Evolutionary conservation across 2,113 vertebrate species (phyloP).

Genomic region (Lamprologus callipterus): DNA sequence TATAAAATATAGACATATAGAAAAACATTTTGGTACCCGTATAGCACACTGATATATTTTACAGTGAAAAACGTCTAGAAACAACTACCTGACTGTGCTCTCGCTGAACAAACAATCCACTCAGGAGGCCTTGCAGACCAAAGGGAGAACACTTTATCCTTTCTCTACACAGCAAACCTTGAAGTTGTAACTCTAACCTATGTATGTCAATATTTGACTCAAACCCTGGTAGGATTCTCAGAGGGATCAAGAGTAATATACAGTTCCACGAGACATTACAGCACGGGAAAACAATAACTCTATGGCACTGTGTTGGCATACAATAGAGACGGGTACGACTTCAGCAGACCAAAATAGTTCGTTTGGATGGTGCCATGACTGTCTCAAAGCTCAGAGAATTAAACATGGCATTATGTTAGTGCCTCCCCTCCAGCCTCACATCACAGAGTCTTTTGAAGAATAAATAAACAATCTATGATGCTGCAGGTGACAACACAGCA

Average conservation of each 20-base stretch:
- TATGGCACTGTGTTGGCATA: neutral
- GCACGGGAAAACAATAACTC: slow-evolving; percentile 12
- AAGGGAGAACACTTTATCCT: slow-evolving; percentile 21
- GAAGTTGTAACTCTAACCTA: slow-evolving; percentile 43
- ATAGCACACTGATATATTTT: neutral
- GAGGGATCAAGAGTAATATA: slow-evolving; percentile 17
- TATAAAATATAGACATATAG: neutral
- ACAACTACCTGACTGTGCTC: neutral
- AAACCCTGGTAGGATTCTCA: slow-evolving; percentile 30
- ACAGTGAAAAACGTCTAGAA: neutral
- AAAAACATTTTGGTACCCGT: neutral
- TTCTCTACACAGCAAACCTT: slow-evolving; percentile 2
- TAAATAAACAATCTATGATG: slow-evolving; percentile 49
- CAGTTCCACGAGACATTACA: slow-evolving; percentile 1
- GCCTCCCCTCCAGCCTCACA: slow-evolving; percentile 32
- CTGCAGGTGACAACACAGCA: slow-evolving; percentile 52
- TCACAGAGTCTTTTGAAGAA: slow-evolving; percentile 59
- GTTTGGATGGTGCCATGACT: neutral
- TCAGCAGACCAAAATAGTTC: slow-evolving; percentile 3
- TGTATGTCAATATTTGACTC: slow-evolving; percentile 57
- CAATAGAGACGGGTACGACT: neutral
- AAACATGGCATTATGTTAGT: slow-evolving; percentile 30
- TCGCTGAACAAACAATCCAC: slow-evolving; percentile 20
- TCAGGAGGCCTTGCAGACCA: neutral
- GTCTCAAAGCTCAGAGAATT: slow-evolving; percentile 19